Base-by-base conservation (phyloP, 2,888 invertebrate genomes). In the Lasioglossum leucozonium region DNA sequence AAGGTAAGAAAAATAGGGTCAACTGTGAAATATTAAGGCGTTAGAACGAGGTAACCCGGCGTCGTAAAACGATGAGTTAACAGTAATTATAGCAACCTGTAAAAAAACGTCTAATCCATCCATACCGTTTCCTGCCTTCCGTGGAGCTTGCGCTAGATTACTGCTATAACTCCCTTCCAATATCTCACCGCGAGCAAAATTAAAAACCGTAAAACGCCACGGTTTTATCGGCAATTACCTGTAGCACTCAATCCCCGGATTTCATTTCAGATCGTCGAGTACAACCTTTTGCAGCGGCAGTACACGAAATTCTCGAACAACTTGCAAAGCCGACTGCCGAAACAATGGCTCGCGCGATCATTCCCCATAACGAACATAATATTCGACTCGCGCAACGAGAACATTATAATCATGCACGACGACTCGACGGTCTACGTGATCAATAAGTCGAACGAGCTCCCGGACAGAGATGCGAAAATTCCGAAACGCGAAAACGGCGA, bases 371-470 rank as follows among this genome's bases (percentile, higher is more conserved):
- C 95, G 22, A 96, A 96, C 80, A 96, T 98, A 40, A 94, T 95
- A 1, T 96, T 97, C 91, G 97, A 98, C 95, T 95, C 96, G 0
- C 94, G 95, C 0, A 96, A 96, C 89, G 95, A 96, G 0, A 95
- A 97, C 91, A 96, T 97, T 6, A 95, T 98, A 51, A 95, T 98
- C 22, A 95, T 98, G 77, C 96, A 97, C 84, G 98, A 98, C 92
- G 97, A 98, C 89, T 96, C 96, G 74, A 96, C 96, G 75, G 96
- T 98, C 71, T 96, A 96, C 94, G 95, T 96, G 44, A 94, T 96
- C 47, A 95, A 97, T 92, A 96, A 96, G 92, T 93, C 95, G 58
- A 95, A 96, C 94, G 95, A 95, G 79, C 91, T 95, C 75, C 94
- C 95, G 0, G 92, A 93, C 30, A 92, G 91, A 16, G 93, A 94